Evolutionary conservation across 2,888 invertebrate species (phyloP).

Genomic region (Pyrochroa serraticornis): DNA sequence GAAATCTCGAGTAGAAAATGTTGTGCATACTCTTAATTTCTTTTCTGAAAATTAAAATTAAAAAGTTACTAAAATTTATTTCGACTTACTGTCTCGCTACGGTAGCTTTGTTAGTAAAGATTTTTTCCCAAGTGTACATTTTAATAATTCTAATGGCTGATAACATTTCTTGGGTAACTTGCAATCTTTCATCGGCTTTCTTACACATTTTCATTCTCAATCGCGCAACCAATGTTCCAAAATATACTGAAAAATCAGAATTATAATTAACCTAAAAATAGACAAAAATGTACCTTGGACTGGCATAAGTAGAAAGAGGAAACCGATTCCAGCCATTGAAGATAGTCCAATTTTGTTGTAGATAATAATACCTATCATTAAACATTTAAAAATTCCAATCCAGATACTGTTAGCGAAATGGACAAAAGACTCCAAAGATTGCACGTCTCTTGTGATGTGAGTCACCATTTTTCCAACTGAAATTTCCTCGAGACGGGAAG

Average conservation of each 20-base stretch:
- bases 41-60: constrained; percentile 34
- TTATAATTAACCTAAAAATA: too few relatives aligned
- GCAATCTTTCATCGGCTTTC: constrained; percentile 45
- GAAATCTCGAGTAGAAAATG: constrained; percentile 28
- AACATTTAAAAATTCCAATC: constrained; percentile 84
- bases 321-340: constrained; percentile 59
- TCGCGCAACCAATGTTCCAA: constrained; percentile 14
- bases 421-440: constrained; percentile 83
- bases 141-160: constrained; percentile 48
- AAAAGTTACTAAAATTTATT: constrained; percentile 1
- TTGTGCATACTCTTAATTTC: constrained; percentile 40
- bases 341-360: constrained; percentile 62
- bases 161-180: constrained; percentile 46
- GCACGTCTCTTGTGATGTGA: constrained; percentile 90
- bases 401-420: constrained; percentile 88
- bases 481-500: constrained; percentile 69
- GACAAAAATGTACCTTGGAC: too few relatives aligned
- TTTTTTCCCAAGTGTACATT: constrained; percentile 49
- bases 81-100: constrained; percentile 49
- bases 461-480: constrained; percentile 77
- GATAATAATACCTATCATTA: constrained; percentile 79
- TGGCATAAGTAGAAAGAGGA: too few relatives aligned
- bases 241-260: constrained; percentile 11
- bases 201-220: constrained; percentile 46
- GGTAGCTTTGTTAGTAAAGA: constrained; percentile 60